Conservation (phyloP, 30 jellyfish, hydroid and myxozoan species). For the Hydractinia symbiolongicarpus region DNA sequence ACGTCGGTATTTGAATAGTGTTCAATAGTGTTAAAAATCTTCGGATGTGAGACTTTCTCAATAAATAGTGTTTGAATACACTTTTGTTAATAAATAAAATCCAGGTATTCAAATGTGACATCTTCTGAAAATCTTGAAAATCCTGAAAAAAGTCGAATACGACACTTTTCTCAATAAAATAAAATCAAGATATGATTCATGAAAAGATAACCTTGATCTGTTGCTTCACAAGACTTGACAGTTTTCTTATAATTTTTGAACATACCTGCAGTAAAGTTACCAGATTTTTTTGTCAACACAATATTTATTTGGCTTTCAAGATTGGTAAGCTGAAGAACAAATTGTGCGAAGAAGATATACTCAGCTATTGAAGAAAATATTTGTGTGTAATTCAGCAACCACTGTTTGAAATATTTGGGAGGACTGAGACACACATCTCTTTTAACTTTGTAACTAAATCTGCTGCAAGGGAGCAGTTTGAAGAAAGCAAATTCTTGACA, state of each 20-base stretch:
- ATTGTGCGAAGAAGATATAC: background rate
- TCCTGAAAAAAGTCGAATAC: too few species aligned
- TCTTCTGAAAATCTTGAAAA: too few species aligned
- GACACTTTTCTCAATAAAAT: too few species aligned
- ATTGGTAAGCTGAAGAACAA: background rate
- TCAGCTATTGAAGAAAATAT: background rate
- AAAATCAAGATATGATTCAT: too few species aligned
- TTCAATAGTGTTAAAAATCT: too few species aligned
- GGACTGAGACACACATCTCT: slow-evolving; percentile 11
- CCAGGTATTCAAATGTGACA: too few species aligned
- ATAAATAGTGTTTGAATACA: too few species aligned
- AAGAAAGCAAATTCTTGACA: slow-evolving; percentile 22
- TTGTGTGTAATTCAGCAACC: background rate
- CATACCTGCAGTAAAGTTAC: slow-evolving; percentile 8
- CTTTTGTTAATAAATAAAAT: too few species aligned
- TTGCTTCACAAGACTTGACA: too few species aligned
- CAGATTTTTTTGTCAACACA: background rate
- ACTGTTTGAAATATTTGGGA: slow-evolving; percentile 6
- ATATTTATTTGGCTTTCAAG: background rate
- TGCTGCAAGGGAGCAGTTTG: background rate
- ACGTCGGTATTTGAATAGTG: too few species aligned
- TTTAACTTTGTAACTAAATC: slow-evolving; percentile 22
- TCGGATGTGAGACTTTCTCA: too few species aligned
- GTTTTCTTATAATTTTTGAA: background rate
- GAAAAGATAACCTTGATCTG: too few species aligned